Percentiles rank a stretch among this genome's conserved stretches.
Evolutionary conservation across 1,140 invertebrate species (phyloP).

Genomic region (Ceratina japonica): DNA sequence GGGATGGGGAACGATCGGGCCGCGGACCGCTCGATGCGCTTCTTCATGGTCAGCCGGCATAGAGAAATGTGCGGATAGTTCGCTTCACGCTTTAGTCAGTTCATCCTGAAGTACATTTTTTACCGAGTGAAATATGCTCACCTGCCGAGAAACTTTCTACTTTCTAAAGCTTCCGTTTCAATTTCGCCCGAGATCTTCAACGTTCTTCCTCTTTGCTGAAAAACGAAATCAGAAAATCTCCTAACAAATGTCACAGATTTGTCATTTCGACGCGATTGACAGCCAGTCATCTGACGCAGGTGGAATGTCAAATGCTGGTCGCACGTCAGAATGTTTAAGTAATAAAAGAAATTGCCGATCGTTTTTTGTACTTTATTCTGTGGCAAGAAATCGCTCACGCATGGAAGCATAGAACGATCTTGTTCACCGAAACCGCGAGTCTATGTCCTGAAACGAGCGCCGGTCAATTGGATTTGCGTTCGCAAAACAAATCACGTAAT

Average conservation of each 20-base stretch:
- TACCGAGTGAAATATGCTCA: conserved; percentile 1
- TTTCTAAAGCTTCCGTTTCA: conserved; percentile 1
- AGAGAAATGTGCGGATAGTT: conserved; percentile 33
- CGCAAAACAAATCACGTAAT: conserved; percentile 11
- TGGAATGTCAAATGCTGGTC: no score
- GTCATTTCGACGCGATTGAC: no score
- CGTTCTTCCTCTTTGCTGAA: no score
- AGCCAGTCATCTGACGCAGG: no score
- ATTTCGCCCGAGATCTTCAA: no score
- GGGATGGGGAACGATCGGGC: conserved; percentile 26
- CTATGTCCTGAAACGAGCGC: neutral
- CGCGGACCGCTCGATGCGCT: conserved; percentile 21
- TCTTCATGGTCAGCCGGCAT: conserved; percentile 32
- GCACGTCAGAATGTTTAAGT: no score
- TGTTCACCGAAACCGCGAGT: neutral
- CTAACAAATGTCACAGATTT: no score
- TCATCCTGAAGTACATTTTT: neutral
- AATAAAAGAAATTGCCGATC: no score
- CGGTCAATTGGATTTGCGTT: neutral
- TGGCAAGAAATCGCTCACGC: no score
- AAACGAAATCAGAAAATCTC: no score
- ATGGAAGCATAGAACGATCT: no score
- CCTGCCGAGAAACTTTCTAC: conserved; percentile 19
- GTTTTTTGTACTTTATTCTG: no score
- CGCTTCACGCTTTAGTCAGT: conserved; percentile 23